These are phyloP conservation scores for Campopleginae sp. DNA, from an alignment of 2,888 invertebrate species.

Conservation along the genomic window DNA sequence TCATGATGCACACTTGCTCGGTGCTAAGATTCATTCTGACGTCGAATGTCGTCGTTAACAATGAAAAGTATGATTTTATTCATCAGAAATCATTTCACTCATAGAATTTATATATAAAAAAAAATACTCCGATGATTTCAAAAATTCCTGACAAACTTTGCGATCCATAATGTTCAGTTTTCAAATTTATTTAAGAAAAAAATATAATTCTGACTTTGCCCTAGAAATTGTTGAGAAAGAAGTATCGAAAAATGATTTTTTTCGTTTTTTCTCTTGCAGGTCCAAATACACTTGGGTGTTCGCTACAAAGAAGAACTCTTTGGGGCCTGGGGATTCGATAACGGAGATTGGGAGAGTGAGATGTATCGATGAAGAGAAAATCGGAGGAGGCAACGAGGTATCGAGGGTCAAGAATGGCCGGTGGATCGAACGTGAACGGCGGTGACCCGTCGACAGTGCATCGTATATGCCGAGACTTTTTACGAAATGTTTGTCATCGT, in stretches of 20 bases:
- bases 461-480: conserved; percentile 86
- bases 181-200: too few species aligned
- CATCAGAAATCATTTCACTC: not conserved
- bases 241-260: not conserved
- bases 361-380: conserved; percentile 76
- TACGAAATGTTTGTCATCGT: conserved; percentile 86
- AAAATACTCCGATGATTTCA: not conserved
- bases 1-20: conserved; percentile 33
- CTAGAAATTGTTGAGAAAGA: not conserved
- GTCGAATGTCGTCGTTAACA: conserved; percentile 1
- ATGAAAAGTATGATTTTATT: not conserved
- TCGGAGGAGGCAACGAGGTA: conserved; percentile 57
- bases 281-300: not conserved
- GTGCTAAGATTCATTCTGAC: conserved; percentile 11
- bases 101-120: not conserved
- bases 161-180: too few species aligned
- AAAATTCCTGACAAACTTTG: not conserved
- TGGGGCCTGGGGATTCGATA: conserved; percentile 10
- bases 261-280: conserved; percentile 5
- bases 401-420: conserved; percentile 72
- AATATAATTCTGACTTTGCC: not conserved
- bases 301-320: not conserved
- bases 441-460: conserved; percentile 76
- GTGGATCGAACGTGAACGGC: conserved; percentile 73
- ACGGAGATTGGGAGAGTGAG: conserved; percentile 64